These are phyloP conservation scores for Atherinosoma microstoma DNA, from an alignment of 2,797 vertebrate genomes.

Conservation along the genomic window DNA sequence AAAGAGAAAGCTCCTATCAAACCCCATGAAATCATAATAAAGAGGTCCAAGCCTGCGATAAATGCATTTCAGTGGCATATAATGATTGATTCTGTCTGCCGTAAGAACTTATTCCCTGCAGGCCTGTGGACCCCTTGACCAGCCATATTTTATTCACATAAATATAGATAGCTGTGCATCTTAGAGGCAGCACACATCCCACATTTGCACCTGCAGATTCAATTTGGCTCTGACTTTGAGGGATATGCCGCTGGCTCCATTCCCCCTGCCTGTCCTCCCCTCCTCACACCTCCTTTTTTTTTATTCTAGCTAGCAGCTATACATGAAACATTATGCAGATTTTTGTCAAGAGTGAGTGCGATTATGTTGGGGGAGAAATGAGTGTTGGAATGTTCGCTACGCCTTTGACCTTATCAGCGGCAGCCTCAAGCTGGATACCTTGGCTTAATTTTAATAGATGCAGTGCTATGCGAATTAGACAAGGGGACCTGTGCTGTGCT, in stretches of 20 bases:
- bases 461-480: constrained; percentile 75
- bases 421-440: constrained; percentile 74
- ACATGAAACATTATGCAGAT: constrained; percentile 78
- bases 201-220: constrained; percentile 83
- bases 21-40: constrained; percentile 78
- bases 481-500: constrained; percentile 52
- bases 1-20: constrained; percentile 64
- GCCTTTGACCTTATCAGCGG: constrained; percentile 80
- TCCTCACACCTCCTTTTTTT: constrained; percentile 52
- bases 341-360: constrained; percentile 71
- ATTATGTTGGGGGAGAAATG: constrained; percentile 74
- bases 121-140: constrained; percentile 79
- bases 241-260: constrained; percentile 70
- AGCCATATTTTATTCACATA: constrained; percentile 83
- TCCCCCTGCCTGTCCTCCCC: constrained; percentile 22
- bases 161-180: constrained; percentile 78
- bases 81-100: constrained; percentile 81
- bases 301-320: constrained; percentile 71
- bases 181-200: constrained; percentile 66
- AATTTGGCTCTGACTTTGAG: constrained; percentile 80
- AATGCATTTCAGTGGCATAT: constrained; percentile 78
- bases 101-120: constrained; percentile 69
- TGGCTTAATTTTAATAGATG: constrained; percentile 76
- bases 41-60: constrained; percentile 69
- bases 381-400: constrained; percentile 75